Conservation (phyloP, 2,797 vertebrate species). For the Lacerta agilis region DNA sequence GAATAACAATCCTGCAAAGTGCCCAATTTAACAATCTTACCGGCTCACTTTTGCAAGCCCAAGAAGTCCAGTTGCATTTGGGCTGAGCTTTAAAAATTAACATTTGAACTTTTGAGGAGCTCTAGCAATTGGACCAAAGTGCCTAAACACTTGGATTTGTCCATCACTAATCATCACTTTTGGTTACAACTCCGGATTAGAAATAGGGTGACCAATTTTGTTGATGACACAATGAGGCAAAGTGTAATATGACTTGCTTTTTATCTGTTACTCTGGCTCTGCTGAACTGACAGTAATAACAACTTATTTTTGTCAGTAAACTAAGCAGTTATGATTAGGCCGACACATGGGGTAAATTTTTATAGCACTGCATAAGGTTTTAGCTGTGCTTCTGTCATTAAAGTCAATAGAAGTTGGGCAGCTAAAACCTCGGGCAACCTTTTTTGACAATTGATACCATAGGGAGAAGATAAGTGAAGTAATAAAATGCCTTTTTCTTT, state of each 20-base stretch:
- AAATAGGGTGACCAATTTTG: slow-evolving; percentile 44
- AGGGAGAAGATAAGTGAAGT: slow-evolving; percentile 55
- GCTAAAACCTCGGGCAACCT: slow-evolving; percentile 52
- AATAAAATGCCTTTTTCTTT: slow-evolving; percentile 52
- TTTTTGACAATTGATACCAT: slow-evolving; percentile 51
- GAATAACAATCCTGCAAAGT: neutral
- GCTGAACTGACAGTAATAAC: slow-evolving; percentile 64
- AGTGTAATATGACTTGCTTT: slow-evolving; percentile 43
- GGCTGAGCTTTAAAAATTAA: slow-evolving; percentile 38
- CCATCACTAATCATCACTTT: slow-evolving; percentile 29
- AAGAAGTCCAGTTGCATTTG: slow-evolving; percentile 28
- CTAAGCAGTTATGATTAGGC: slow-evolving; percentile 59
- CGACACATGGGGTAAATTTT: slow-evolving; percentile 58
- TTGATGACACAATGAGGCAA: slow-evolving; percentile 41
- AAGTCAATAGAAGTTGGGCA: slow-evolving; percentile 57
- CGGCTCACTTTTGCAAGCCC: slow-evolving; percentile 18
- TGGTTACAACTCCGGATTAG: slow-evolving; percentile 55
- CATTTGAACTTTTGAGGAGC: slow-evolving; percentile 21
- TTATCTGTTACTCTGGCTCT: slow-evolving; percentile 55
- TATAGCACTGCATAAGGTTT: slow-evolving; percentile 49
- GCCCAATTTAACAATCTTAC: neutral
- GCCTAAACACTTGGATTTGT: slow-evolving; percentile 43
- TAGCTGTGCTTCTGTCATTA: slow-evolving; percentile 58
- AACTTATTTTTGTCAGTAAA: slow-evolving; percentile 62
- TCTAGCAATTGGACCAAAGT: slow-evolving; percentile 30